phyloP scores from a whole-genome alignment of 2,113 vertebrate species.

The Perca schrenkii region DNA sequence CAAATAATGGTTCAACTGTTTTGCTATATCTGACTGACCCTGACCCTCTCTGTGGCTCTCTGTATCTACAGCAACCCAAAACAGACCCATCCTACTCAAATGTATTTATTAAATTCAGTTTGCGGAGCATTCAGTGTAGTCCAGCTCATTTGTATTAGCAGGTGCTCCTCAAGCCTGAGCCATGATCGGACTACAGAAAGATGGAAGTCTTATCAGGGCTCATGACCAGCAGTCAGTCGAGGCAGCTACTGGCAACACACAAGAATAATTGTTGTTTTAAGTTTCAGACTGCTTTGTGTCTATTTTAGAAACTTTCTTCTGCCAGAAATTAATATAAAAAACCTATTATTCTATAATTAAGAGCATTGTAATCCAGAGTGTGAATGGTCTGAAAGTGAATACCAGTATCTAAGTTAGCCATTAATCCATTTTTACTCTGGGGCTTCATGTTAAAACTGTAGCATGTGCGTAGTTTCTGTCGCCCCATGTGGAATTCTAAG shows the following conservation, averaged over 20 bases:
- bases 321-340: constrained; percentile 5
- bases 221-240: constrained; percentile 42
- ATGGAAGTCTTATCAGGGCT: constrained; percentile 33
- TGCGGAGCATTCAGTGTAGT: neutral
- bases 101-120: constrained; percentile 24
- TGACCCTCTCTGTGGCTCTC: neutral
- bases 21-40: neutral
- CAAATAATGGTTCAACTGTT: neutral
- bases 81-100: neutral
- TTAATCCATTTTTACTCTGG: neutral
- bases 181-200: constrained; percentile 45
- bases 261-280: constrained; percentile 42
- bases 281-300: constrained; percentile 37
- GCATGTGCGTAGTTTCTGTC: neutral
- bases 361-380: neutral
- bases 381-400: neutral
- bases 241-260: constrained; percentile 42
- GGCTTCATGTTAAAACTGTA: neutral
- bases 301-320: constrained; percentile 15
- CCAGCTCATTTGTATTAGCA: constrained; percentile 44
- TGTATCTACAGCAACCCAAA: neutral
- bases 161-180: constrained; percentile 17
- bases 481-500: too few species aligned
- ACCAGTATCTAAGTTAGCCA: neutral
- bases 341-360: neutral